These are phyloP conservation scores for Micoletzkya japonica DNA, from an alignment of 2,888 invertebrate genomes.

Conservation along the genomic window DNA sequence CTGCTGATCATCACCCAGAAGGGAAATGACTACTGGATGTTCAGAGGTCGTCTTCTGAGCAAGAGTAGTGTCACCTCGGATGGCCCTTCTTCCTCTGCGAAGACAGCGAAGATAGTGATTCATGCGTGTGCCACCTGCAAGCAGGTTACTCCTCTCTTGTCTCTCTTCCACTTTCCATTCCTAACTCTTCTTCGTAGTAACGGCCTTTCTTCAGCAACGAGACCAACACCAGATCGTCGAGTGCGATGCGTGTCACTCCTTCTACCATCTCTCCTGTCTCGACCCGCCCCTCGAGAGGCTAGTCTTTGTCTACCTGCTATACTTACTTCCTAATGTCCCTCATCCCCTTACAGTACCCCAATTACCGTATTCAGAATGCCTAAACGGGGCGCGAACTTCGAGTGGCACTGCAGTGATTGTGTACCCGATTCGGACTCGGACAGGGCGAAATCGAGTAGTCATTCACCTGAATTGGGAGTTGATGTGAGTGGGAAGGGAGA, in stretches of 20 bases:
- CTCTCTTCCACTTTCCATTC: background rate
- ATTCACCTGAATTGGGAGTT: background rate
- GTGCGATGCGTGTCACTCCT: conserved; percentile 88
- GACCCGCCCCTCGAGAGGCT: conserved; percentile 86
- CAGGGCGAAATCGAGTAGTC: background rate
- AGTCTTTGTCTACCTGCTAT: background rate
- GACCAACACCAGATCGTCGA: conserved; percentile 91
- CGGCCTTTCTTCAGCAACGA: conserved; percentile 73
- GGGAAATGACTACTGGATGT: background rate
- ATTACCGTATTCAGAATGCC: conserved; percentile 14
- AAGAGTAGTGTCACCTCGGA: background rate
- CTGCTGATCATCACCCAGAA: background rate
- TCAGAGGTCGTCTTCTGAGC: conserved; percentile 10
- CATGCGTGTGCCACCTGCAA: conserved; percentile 53
- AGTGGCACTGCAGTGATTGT: conserved; percentile 27
- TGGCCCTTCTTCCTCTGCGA: conserved; percentile 8
- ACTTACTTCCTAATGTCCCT: too few relatives aligned
- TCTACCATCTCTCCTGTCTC: conserved; percentile 90
- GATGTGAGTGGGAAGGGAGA: background rate
- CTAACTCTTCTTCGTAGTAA: background rate
- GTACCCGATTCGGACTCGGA: conserved; percentile 8
- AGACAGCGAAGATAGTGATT: conserved; percentile 86
- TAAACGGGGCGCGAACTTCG: conserved; percentile 3
- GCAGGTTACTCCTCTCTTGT: background rate
- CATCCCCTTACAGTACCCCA: background rate